Evolutionary conservation across 2,888 invertebrate genomes (phyloP).

Genomic region (Noctua fimbriata): DNA sequence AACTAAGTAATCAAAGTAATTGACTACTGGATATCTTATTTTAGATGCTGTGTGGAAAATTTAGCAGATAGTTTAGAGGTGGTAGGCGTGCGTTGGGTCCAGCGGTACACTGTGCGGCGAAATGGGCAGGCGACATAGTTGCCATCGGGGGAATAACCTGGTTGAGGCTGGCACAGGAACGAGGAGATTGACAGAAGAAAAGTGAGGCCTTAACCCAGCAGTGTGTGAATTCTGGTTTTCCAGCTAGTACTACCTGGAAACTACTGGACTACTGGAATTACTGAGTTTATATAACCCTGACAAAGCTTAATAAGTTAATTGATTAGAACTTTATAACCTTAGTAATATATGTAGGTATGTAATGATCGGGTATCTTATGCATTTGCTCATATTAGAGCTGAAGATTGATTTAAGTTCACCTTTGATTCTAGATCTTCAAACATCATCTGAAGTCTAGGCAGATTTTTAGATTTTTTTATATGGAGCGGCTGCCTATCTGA

Average conservation of each 20-base stretch:
- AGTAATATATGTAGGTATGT: not conserved
- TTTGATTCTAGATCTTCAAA: not conserved
- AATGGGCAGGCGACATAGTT: too few species aligned
- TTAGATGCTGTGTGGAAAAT: not conserved
- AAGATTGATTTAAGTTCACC: not conserved
- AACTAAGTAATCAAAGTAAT: not conserved
- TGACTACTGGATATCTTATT: slow-evolving; percentile 9
- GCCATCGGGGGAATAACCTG: too few species aligned
- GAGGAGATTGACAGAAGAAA: too few species aligned
- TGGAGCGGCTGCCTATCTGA: not conserved
- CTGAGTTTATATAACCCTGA: not conserved
- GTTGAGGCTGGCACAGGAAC: not conserved
- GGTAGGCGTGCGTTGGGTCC: not conserved
- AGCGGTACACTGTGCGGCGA: not conserved
- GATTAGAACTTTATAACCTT: not conserved
- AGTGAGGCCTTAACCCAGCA: too few species aligned
- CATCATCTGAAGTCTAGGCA: not conserved
- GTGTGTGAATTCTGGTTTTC: too few species aligned
- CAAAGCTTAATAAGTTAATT: slow-evolving; percentile 13
- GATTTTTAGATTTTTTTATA: too few species aligned
- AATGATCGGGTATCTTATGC: not conserved
- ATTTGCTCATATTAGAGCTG: not conserved
- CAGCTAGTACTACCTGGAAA: not conserved
- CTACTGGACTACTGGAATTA: not conserved
- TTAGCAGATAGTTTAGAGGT: not conserved